Evolutionary conservation across 2,113 vertebrate genomes (phyloP).

Genomic region (Phyllostomus discolor): DNA sequence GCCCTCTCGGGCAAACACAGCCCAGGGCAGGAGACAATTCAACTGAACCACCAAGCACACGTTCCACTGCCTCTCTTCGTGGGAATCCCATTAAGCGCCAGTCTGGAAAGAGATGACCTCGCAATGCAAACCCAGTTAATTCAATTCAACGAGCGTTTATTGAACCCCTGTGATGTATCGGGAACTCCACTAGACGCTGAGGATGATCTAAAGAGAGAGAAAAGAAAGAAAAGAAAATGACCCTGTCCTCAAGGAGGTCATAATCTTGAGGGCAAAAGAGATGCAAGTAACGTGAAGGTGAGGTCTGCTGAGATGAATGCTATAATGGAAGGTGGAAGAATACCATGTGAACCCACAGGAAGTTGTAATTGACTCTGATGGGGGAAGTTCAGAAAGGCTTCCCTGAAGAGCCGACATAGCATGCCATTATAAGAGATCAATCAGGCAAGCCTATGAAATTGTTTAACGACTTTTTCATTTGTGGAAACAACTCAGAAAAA

Average conservation of each 20-base stretch:
- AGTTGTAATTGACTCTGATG: not conserved
- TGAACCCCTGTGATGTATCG: not conserved
- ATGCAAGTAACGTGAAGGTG: not conserved
- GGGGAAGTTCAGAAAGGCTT: not conserved
- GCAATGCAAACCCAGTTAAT: not conserved
- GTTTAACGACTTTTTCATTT: constrained; percentile 52
- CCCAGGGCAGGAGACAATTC: not conserved
- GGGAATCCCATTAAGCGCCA: not conserved
- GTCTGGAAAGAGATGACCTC: not conserved
- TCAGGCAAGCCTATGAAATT: constrained; percentile 1
- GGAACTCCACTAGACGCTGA: not conserved
- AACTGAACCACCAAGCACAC: not conserved
- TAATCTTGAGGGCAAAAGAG: not conserved
- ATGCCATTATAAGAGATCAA: not conserved
- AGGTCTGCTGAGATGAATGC: not conserved
- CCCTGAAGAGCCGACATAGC: not conserved
- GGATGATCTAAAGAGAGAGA: not conserved
- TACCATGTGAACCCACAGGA: not conserved
- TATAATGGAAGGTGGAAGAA: not conserved
- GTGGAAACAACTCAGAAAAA: constrained; percentile 22
- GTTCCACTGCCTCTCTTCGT: not conserved
- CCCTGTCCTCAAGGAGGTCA: not conserved
- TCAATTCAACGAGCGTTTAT: not conserved
- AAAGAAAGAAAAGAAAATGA: not conserved
- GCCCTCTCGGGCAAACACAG: not conserved